A percentile compares a stretch with the other conserved stretches of the same genome.
phyloP scores from a whole-genome alignment of 2,797 vertebrate genomes.

The Epinephelus coioides region DNA sequence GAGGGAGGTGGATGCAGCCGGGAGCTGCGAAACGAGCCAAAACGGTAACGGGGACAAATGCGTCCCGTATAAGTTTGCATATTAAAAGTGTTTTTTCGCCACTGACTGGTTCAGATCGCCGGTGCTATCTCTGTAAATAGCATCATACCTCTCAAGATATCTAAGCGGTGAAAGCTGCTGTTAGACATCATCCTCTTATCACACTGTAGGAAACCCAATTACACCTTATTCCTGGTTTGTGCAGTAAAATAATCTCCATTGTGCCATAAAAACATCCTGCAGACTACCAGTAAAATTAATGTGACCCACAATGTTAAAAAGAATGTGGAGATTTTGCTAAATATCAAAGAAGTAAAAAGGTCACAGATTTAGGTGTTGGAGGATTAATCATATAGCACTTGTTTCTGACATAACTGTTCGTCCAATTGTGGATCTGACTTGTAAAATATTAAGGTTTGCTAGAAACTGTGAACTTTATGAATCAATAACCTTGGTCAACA shows the following conservation, averaged over 20 bases:
- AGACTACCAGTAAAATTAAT: not conserved
- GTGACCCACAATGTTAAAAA: no score
- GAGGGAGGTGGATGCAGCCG: no score
- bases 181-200: not conserved
- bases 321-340: not conserved
- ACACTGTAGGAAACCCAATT: not conserved
- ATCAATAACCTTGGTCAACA: not conserved
- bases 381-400: not conserved
- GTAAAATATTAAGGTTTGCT: not conserved
- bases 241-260: not conserved
- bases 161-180: not conserved
- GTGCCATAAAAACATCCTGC: not conserved
- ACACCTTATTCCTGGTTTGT: not conserved
- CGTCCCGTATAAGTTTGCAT: no score
- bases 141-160: no score
- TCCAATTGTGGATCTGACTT: not conserved
- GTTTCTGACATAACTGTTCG: not conserved
- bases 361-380: not conserved
- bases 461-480: not conserved
- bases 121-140: no score
- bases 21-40: no score
- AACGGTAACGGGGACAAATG: no score
- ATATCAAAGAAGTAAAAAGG: not conserved
- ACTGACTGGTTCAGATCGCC: no score
- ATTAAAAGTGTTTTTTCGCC: no score